Conservation (phyloP, 2,113 vertebrate species). For the Catharus minimus region DNA sequence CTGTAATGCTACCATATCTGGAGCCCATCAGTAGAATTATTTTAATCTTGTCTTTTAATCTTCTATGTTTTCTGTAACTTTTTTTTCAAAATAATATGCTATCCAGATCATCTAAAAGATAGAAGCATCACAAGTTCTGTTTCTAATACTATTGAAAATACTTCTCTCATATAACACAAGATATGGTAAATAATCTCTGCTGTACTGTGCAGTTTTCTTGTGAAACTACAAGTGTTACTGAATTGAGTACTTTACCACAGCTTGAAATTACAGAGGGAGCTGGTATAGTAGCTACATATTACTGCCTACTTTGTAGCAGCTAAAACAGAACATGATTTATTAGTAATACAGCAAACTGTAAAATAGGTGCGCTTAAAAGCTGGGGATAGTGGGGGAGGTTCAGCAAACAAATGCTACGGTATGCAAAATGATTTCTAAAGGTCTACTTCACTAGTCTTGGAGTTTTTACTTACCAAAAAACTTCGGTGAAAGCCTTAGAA, state of each 20-base stretch:
- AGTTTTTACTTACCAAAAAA: neutral
- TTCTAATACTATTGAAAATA: neutral
- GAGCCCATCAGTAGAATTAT: neutral
- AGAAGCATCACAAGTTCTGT: neutral
- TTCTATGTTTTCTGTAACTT: neutral
- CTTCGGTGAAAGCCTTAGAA: neutral
- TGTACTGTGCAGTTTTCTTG: neutral
- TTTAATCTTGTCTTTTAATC: neutral
- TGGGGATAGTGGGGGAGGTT: neutral
- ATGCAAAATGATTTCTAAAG: neutral
- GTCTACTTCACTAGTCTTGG: neutral
- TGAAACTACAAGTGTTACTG: neutral
- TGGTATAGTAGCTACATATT: neutral
- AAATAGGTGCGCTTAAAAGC: neutral
- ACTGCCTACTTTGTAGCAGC: neutral
- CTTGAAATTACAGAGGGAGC: neutral
- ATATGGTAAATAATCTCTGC: neutral
- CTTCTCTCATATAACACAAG: accelerated
- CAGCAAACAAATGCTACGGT: neutral
- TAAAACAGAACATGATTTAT: neutral
- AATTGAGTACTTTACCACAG: neutral
- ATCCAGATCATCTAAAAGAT: neutral
- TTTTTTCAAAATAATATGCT: neutral
- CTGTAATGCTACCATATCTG: neutral
- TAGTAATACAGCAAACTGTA: neutral